Base-by-base conservation (phyloP, 2,113 vertebrate genomes). In the Halcyon senegalensis region DNA sequence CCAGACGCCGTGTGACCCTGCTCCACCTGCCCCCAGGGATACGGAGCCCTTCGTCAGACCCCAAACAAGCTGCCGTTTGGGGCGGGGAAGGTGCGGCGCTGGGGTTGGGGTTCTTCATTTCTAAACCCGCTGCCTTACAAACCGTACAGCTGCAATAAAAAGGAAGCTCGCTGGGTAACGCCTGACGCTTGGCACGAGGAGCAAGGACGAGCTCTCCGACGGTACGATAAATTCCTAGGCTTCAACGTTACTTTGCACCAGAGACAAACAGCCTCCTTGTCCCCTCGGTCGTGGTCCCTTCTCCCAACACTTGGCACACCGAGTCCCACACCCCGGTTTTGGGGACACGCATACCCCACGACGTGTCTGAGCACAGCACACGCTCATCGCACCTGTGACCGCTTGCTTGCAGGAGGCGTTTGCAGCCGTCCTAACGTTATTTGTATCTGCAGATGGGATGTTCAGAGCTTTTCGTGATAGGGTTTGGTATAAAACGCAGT, bases 121-220 rank as follows among this genome's bases (percentile, higher is more conserved):
- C 56, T 62, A 17, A 53, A 35, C 4, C 14, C 4, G 25, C 13
- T 5, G 17, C 68, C 16, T 33, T 8, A 9, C 13, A 23, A 84
- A 62, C 51, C 7, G 9, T 2, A 7, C 33, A 6, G 16, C n/a
- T 1, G 24, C 28, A 5, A 4, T 0, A 7, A 35, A 33, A 33
- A 10, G 2, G 4, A 9, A 44, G 44, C 5, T 48, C 0, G 0
- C 1, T 2, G 16, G 41, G 0, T 27, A 51, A 56, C 8, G 1
- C 25, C 28, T 24, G 21, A 11, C 5, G n/a, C 37, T 35, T 4
- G 64, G 82, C 75, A 48, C 1, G 1, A 62, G 48, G 59, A 41
- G 13, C 7, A 10, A 25, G 66, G 60, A 35, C 25, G 2, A 55
- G 2, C 18, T 59, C 41, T 7, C 66, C 59, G 83, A 27, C 15